Percentiles rank a stretch among this genome's conserved stretches.
Evolutionary conservation across 2,113 vertebrate genomes (phyloP).

Genomic region (Lepus americanus): DNA sequence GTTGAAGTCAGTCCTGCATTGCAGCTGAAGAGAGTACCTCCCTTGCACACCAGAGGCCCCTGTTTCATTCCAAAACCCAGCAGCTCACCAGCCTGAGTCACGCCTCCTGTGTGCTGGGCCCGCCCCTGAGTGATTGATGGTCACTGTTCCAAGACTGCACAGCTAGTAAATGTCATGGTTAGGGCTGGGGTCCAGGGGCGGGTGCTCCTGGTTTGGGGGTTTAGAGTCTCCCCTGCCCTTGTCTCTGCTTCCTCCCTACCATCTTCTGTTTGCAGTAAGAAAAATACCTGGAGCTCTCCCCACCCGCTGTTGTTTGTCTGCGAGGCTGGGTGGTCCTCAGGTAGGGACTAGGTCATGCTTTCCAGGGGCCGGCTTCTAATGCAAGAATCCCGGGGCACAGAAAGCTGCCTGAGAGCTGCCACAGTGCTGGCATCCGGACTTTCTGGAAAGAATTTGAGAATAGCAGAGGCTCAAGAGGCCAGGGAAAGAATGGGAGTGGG

Average conservation of each 20-base stretch:
- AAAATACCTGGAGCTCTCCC: neutral
- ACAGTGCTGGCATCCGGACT: neutral
- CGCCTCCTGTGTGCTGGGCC: neutral
- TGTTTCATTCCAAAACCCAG: slow-evolving; percentile 50
- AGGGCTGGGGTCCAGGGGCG: neutral
- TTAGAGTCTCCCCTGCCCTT: neutral
- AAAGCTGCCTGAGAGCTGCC: neutral
- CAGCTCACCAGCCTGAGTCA: neutral
- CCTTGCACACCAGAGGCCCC: slow-evolving; percentile 71
- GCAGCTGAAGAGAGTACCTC: slow-evolving; percentile 50
- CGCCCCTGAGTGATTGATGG: neutral
- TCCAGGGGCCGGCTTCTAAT: neutral
- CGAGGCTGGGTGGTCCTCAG: neutral
- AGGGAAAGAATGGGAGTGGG: neutral
- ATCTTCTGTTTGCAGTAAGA: neutral
- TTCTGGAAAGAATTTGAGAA: neutral
- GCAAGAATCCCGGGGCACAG: neutral
- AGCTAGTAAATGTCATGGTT: neutral
- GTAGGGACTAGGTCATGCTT: neutral
- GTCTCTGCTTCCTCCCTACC: neutral
- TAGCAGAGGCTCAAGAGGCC: neutral
- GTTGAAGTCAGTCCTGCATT: neutral
- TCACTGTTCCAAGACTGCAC: neutral
- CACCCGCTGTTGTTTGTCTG: neutral
- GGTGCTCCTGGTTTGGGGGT: neutral